Conservation (phyloP, 2,113 vertebrate species). For the Phyllostomus hastatus region DNA sequence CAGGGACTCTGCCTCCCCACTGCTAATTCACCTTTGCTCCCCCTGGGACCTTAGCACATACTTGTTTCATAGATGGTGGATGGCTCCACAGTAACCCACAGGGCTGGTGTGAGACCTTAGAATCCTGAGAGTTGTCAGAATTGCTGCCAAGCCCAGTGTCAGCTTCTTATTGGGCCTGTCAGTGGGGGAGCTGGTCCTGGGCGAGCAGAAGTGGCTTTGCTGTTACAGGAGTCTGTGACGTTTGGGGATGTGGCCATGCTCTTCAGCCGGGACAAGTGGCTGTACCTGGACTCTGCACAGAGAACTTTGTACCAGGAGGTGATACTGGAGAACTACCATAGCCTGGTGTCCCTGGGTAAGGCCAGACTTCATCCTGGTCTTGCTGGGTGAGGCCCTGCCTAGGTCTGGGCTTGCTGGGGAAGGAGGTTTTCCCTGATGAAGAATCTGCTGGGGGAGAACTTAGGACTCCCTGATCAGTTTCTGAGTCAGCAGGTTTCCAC, state of each 20-base stretch:
- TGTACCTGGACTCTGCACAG: slow-evolving; percentile 13
- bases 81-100: neutral
- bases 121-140: neutral
- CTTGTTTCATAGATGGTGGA: neutral
- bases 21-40: neutral
- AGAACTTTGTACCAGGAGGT: slow-evolving; percentile 33
- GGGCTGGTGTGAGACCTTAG: neutral
- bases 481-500: neutral
- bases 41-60: neutral
- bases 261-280: slow-evolving; percentile 51
- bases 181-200: neutral
- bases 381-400: too few species aligned
- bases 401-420: neutral
- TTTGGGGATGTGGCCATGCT: neutral
- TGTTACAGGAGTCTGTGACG: neutral
- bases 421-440: neutral
- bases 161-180: neutral
- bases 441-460: too few species aligned
- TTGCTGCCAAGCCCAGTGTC: neutral
- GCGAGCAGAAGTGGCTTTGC: neutral
- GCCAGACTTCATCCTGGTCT: too few species aligned
- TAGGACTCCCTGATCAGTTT: neutral
- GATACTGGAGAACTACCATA: slow-evolving; percentile 58
- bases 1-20: neutral
- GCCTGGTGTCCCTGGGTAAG: slow-evolving; percentile 6